Evolutionary conservation across 2,113 vertebrate genomes (phyloP).

Genomic region (Peucedramus taeniatus): DNA sequence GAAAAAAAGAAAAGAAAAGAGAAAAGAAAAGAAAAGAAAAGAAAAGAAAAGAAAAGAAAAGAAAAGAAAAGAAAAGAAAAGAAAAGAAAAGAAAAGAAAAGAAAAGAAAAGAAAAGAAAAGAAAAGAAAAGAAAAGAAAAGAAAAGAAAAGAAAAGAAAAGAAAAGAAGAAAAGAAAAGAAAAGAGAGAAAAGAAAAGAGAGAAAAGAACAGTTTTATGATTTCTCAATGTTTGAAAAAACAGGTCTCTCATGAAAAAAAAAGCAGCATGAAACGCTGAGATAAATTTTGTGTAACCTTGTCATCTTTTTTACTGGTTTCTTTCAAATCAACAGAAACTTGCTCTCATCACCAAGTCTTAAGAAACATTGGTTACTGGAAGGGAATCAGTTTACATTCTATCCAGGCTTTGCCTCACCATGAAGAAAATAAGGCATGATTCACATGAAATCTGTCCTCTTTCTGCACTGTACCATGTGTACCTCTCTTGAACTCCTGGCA

Average conservation of each 20-base stretch:
- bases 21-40: not conserved
- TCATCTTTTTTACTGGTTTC: not conserved
- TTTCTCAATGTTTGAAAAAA: not conserved
- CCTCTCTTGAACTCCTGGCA: not conserved
- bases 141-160: not conserved
- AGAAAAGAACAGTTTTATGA: not conserved
- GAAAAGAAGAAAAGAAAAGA: too few relatives aligned
- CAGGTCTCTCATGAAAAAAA: not conserved
- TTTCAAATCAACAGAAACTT: not conserved
- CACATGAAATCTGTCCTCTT: not conserved
- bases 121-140: too few relatives aligned
- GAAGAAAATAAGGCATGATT: not conserved
- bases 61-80: not conserved
- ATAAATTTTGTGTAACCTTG: not conserved
- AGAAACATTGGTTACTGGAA: not conserved
- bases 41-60: not conserved
- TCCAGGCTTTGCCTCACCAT: not conserved
- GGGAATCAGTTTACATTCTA: not conserved
- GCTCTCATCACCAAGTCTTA: not conserved
- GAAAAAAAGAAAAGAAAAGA: too few relatives aligned
- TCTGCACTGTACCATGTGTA: not conserved
- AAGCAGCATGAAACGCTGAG: not conserved
- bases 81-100: not conserved
- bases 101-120: not conserved
- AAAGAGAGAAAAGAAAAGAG: not conserved